Evolutionary conservation across 2,888 invertebrate genomes (phyloP).

Genomic region (Asteroscopus sphinx): DNA sequence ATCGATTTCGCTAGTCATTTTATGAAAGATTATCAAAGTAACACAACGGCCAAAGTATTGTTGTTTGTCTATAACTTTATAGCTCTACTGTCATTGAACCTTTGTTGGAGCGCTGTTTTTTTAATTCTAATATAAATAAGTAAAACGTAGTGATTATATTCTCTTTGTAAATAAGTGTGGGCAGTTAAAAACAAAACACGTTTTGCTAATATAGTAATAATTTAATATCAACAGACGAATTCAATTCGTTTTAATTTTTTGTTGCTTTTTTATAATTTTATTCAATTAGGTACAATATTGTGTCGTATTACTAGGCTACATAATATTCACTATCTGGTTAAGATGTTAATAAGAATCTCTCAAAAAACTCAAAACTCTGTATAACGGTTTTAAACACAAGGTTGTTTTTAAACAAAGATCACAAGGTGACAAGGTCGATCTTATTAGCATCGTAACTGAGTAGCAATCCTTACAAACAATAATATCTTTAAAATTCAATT

Average conservation of each 20-base stretch:
- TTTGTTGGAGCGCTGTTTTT: too few relatives aligned
- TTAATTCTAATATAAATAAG: too few relatives aligned
- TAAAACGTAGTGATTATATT: neutral
- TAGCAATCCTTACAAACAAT: conserved; percentile 29
- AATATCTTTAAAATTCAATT: conserved; percentile 22
- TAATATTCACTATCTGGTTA: conserved; percentile 18
- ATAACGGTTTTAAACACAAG: too few relatives aligned
- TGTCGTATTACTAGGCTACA: conserved; percentile 38
- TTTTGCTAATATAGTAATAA: conserved; percentile 65
- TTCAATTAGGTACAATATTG: conserved; percentile 54
- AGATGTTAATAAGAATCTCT: conserved; percentile 5
- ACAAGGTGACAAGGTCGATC: neutral
- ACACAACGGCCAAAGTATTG: too few relatives aligned
- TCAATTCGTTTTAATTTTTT: conserved; percentile 76
- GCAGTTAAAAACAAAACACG: conserved; percentile 42
- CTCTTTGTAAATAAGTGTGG: neutral
- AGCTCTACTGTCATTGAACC: too few relatives aligned
- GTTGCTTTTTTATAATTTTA: conserved; percentile 46
- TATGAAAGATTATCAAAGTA: too few relatives aligned
- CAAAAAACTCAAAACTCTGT: too few relatives aligned
- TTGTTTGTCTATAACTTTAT: too few relatives aligned
- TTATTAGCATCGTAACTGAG: neutral
- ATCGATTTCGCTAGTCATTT: too few relatives aligned
- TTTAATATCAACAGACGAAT: conserved; percentile 84
- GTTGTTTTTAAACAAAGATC: neutral